Evolutionary conservation across 2,113 vertebrate genomes (phyloP), one percentile per base, ranked within the genome.

Genomic region (Oreochromis spilurus): DNA sequence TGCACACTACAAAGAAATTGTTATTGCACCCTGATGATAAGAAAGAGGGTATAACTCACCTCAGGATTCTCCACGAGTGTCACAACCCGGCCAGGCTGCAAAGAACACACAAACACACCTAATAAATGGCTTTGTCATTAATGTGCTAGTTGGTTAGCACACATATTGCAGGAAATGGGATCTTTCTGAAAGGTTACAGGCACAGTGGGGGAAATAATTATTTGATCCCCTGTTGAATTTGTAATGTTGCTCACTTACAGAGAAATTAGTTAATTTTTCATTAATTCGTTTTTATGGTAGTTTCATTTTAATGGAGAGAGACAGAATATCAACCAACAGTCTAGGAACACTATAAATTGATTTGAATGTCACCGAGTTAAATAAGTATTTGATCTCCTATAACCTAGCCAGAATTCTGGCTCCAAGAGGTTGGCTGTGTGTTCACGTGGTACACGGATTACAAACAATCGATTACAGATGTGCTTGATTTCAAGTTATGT

Each of bases 1-100:
- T 9, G 3, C 34, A 13, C 34, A 38, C 60, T 7, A 67, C 34
- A 38, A 67, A 67, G 34, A 31, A 77, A 50, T 31, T 48, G 21
- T 29, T 75, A 75, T 45, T 26, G 14, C 16, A 29, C 9, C 40
- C 40, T 17, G 67, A 0, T 48, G 8, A 67, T 43, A 7, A 40
- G 9, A 16, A 43, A 77, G 3, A 21, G 2, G 3, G 4, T 12
- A 8, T 43, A n/a, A 82, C 87, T 96, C 96, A 99, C 98, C 97
- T 97, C 97, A 62, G 97, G 97, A 86, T 99, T 97, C 95, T 99
- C 98, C 91, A 98, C 96, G 81, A 99, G 96, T 77, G 99, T 99
- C 92, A 99, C 98, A 85, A 99, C 98, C 94, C 99, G 98, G 89
- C 99, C 98, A 89, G 99, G 99, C 99, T 99, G 95, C 43, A 95